Base-by-base conservation (phyloP, 2,113 vertebrate genomes). In the Python bivittatus region DNA sequence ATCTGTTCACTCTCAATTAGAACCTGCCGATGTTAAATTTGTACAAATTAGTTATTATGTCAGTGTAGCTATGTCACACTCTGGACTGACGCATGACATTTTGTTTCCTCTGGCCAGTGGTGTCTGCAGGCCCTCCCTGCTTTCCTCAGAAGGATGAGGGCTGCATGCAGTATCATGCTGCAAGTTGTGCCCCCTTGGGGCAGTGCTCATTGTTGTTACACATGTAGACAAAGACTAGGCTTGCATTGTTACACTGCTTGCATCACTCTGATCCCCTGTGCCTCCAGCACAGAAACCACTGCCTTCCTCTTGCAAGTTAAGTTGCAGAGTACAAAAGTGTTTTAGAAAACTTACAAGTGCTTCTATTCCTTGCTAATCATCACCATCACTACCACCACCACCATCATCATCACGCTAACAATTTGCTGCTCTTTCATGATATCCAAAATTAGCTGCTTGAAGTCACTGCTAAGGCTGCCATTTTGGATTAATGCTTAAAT, bases 1-100 rank as follows among this genome's bases (percentile, higher is more conserved):
- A 98, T 93, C 86, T 97, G 97, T 87, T 98, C 96, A 95, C 97
- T 98, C 91, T 98, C 98, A 92, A 96, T 95, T 84, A 99, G 96
- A 88, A 99, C 97, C 98, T 99, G 90, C 4, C 95, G 79, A 54
- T 91, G 88, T 22, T 15, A 86, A 17, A 4, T 10, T 8, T 57
- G 22, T 23, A 91, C 5, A 88, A 72, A 8, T 22, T 79, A 79
- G 38, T 1, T 79, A 79, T 8, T 17, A 42, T 42, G 17, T 22
- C 7, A 42, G 33, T 10, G 7, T 79, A 22, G 72, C 72, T 79
- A 79, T 79, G 72, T 79, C 72, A 42, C 33, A 42, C 42, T 79
- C 33, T 42, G 20, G 72, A 79, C 33, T 79, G 72, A 22, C 72
- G 42, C 72, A 23, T 22, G 72, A 79, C 17, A 42, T 79, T 79